A percentile compares a stretch with the other conserved stretches of the same genome.
These are phyloP conservation scores for Rhombomys opimus DNA, from an alignment of 2,113 vertebrate genomes.

Conservation along the genomic window DNA sequence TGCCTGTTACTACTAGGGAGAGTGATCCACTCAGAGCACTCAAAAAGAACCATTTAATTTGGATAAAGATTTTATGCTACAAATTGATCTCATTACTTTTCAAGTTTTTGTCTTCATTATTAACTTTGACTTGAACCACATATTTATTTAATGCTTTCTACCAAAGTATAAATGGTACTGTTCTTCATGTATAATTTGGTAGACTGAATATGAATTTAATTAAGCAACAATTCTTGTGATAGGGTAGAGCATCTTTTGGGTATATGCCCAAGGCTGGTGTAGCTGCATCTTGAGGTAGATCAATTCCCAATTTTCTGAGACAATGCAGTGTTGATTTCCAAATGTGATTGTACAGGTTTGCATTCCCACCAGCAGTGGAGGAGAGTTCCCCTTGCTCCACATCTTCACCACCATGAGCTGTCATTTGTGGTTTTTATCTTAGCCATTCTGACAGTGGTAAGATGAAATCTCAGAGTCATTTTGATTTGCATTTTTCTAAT, in stretches of 20 bases:
- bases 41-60: not conserved
- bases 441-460: not conserved
- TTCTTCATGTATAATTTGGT: not conserved
- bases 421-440: not conserved
- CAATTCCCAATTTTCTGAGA: not conserved
- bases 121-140: not conserved
- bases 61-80: not conserved
- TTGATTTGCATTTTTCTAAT: not conserved
- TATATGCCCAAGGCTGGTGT: not conserved
- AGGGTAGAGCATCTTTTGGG: not conserved
- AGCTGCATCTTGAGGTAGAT: not conserved
- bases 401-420: not conserved
- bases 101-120: constrained; percentile 37
- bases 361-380: not conserved
- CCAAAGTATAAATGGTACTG: not conserved
- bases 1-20: not conserved
- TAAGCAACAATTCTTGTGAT: not conserved
- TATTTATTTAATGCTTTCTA: constrained; percentile 10
- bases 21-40: not conserved
- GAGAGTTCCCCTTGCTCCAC: not conserved
- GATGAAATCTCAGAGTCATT: not conserved
- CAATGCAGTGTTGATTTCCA: not conserved
- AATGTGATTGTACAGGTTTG: not conserved
- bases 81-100: constrained; percentile 14
- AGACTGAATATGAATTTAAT: not conserved